A percentile compares a stretch with the other conserved stretches of the same genome.
phyloP scores from a whole-genome alignment of 2,797 vertebrate species.

The Monodelphis domestica region DNA sequence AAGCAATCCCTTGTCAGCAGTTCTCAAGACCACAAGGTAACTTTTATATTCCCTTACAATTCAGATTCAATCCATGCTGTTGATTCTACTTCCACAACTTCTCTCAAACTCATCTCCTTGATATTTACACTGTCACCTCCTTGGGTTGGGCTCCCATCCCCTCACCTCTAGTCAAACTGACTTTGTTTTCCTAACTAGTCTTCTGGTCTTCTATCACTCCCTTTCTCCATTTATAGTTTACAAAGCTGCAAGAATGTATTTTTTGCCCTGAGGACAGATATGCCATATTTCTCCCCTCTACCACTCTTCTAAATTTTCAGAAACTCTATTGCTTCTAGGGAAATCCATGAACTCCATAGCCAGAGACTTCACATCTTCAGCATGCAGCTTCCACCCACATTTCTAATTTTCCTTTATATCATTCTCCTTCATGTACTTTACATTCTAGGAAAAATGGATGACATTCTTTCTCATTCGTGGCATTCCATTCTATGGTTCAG shows the following conservation, averaged over 20 bases:
- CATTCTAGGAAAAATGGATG: background rate
- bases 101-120: background rate
- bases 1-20: background rate
- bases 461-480: background rate
- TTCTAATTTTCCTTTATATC: background rate
- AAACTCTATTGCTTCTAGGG: background rate
- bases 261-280: background rate
- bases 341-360: background rate
- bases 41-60: background rate
- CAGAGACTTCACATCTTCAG: background rate
- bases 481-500: background rate
- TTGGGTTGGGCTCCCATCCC: background rate
- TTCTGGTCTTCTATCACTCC: background rate
- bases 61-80: background rate
- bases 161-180: background rate
- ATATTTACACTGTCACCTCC: background rate
- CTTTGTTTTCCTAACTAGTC: background rate
- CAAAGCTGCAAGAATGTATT: background rate
- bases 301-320: background rate
- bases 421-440: background rate
- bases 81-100: background rate
- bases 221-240: background rate
- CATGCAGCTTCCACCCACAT: background rate
- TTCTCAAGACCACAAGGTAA: background rate
- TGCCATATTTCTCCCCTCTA: background rate